Percentiles rank a stretch among this genome's conserved stretches.
Conservation (phyloP, 2,797 vertebrate genomes). For the Enteromius treurensis region DNA sequence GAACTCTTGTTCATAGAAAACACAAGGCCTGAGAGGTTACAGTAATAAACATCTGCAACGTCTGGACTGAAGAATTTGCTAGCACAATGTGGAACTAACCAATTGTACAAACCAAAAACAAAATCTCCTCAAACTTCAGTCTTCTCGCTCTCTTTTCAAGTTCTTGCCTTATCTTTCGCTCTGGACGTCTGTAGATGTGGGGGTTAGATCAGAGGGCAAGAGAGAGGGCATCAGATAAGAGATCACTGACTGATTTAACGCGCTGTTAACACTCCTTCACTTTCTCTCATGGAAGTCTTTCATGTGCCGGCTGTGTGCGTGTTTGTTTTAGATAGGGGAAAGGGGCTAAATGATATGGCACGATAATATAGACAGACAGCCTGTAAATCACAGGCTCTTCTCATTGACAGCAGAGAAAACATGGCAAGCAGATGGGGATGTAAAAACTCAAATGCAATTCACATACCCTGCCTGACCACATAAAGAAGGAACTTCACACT, state of each 20-base stretch:
- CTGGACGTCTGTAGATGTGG: constrained; percentile 1
- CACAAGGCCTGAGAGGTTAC: background rate
- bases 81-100: constrained; percentile 43
- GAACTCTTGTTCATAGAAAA: constrained; percentile 21
- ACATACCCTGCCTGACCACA: background rate
- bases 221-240: constrained; percentile 47
- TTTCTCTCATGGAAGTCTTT: constrained; percentile 20
- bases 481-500: background rate
- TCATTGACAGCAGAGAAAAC: background rate
- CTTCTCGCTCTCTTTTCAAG: background rate
- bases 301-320: constrained; percentile 30
- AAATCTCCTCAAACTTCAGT: background rate
- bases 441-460: background rate
- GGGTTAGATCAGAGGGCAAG: constrained; percentile 40
- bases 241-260: constrained; percentile 16
- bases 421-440: constrained; percentile 7
- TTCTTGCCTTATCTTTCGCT: background rate
- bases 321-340: constrained; percentile 35
- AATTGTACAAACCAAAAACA: constrained; percentile 10
- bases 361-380: constrained; percentile 25
- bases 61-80: background rate
- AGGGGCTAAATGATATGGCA: constrained; percentile 23
- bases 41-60: constrained; percentile 7
- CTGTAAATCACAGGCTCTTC: constrained; percentile 43
- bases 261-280: constrained; percentile 19